Conservation (phyloP, 2,888 invertebrate genomes). For the Anticlea derivata region DNA sequence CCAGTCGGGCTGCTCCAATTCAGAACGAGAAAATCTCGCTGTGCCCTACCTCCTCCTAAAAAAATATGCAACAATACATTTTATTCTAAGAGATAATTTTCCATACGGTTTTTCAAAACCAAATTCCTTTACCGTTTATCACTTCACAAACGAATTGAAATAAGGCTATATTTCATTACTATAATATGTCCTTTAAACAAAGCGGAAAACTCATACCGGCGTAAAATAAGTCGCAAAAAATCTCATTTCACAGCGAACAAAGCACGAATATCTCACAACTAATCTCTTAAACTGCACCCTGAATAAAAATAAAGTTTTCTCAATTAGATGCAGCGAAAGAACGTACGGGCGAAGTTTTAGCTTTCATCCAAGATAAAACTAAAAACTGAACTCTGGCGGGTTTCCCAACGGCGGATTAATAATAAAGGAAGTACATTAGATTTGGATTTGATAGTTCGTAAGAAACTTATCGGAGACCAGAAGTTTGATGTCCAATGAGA, state of each 20-base stretch:
- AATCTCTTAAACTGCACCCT: slow-evolving; percentile 57
- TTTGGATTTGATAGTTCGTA: slow-evolving; percentile 31
- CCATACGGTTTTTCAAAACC: slow-evolving; percentile 4
- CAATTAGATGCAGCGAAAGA: slow-evolving; percentile 70
- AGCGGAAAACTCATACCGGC: slow-evolving; percentile 24
- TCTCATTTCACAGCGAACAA: slow-evolving; percentile 32
- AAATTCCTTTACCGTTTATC: slow-evolving; percentile 1
- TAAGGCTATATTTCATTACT: slow-evolving; percentile 8
- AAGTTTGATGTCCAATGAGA: slow-evolving; percentile 13
- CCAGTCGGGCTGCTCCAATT: too few species aligned
- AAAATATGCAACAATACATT: slow-evolving; percentile 1
- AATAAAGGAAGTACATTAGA: slow-evolving; percentile 58
- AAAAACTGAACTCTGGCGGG: slow-evolving; percentile 58
- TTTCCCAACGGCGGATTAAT: slow-evolving; percentile 66
- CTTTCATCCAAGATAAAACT: slow-evolving; percentile 70
- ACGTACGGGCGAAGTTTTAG: slow-evolving; percentile 67
- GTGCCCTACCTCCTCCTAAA: too few species aligned
- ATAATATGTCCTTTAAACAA: slow-evolving; percentile 20
- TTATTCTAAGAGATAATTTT: not conserved
- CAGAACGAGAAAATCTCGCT: too few species aligned
- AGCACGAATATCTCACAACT: slow-evolving; percentile 44
- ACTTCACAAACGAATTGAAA: slow-evolving; percentile 13
- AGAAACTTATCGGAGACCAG: slow-evolving; percentile 16
- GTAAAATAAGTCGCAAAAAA: slow-evolving; percentile 24
- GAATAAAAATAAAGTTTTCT: slow-evolving; percentile 67